Evolutionary conservation across 37 sponge, comb jelly and placozoan species (phyloP).

Genomic region (Sycon ciliatum): DNA sequence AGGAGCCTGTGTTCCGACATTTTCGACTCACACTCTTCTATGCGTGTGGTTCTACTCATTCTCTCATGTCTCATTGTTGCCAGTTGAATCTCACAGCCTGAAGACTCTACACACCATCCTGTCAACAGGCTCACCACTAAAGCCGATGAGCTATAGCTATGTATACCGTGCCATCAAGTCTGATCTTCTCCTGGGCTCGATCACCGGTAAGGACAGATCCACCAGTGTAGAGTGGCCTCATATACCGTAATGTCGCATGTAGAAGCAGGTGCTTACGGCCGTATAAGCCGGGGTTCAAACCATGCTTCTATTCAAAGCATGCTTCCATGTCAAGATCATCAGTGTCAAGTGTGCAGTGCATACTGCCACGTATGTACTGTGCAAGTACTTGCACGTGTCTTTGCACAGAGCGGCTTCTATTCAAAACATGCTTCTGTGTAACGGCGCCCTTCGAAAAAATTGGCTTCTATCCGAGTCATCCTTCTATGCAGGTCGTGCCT

Average conservation of each 20-base stretch:
- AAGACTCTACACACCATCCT: constrained; percentile 72
- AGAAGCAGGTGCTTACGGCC: too few species aligned
- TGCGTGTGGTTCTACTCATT: neutral
- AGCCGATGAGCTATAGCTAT: constrained; percentile 83
- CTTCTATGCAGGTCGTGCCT: neutral
- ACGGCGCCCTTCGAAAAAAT: neutral
- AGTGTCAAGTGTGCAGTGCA: too few species aligned
- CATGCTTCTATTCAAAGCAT: too few species aligned
- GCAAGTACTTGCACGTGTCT: too few species aligned
- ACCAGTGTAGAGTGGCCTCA: neutral
- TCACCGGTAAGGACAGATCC: constrained; percentile 48
- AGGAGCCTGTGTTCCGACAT: too few species aligned
- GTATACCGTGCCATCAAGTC: constrained; percentile 74
- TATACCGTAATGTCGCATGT: too few species aligned
- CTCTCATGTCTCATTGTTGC: neutral
- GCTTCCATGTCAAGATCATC: too few species aligned
- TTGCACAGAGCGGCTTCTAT: too few species aligned
- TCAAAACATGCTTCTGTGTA: neutral
- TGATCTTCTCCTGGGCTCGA: constrained; percentile 81
- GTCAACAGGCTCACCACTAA: constrained; percentile 92
- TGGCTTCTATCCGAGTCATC: neutral
- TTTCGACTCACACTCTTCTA: too few species aligned
- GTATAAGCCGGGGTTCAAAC: too few species aligned
- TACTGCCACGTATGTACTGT: too few species aligned
- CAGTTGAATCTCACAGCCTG: constrained; percentile 70